Conservation (phyloP, 2,888 invertebrate genomes). For the Synanthedon tipuliformis region DNA sequence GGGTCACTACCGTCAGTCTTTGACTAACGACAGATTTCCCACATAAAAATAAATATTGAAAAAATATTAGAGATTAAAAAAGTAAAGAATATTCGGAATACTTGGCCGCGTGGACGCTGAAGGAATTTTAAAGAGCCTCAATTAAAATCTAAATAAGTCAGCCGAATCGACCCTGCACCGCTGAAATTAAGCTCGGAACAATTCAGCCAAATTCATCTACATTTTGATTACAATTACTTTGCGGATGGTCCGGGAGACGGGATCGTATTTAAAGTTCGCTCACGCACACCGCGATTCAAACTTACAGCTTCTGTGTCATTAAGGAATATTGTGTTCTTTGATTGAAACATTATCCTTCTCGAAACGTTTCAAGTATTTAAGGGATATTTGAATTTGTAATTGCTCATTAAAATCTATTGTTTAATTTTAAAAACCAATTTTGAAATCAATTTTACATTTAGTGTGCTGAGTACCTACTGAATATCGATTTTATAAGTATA, state of each 20-base stretch:
- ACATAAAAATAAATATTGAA: too few species aligned
- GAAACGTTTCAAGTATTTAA: too few species aligned
- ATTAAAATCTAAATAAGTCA: constrained; percentile 25
- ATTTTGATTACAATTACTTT: constrained; percentile 29
- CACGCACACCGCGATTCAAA: not conserved
- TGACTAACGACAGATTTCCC: too few species aligned
- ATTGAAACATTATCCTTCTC: too few species aligned
- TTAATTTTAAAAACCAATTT: not conserved
- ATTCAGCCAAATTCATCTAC: constrained; percentile 26
- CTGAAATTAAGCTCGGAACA: constrained; percentile 13
- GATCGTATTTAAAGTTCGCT: constrained; percentile 7
- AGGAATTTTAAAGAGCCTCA: constrained; percentile 16
- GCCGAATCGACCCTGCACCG: constrained; percentile 6
- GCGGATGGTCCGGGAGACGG: constrained; percentile 17
- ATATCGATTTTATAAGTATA: too few species aligned
- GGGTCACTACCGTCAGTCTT: too few species aligned
- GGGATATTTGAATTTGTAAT: too few species aligned
- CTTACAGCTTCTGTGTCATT: not conserved
- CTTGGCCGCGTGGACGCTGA: constrained; percentile 1
- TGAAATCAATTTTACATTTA: too few species aligned
- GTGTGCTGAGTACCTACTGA: too few species aligned
- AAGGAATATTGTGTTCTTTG: not conserved
- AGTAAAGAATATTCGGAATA: not conserved
- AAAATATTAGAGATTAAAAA: too few species aligned
- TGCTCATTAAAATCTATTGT: not conserved